These are phyloP conservation scores for Pampusana beccarii DNA, from an alignment of 2,113 vertebrate species.

Conservation along the genomic window DNA sequence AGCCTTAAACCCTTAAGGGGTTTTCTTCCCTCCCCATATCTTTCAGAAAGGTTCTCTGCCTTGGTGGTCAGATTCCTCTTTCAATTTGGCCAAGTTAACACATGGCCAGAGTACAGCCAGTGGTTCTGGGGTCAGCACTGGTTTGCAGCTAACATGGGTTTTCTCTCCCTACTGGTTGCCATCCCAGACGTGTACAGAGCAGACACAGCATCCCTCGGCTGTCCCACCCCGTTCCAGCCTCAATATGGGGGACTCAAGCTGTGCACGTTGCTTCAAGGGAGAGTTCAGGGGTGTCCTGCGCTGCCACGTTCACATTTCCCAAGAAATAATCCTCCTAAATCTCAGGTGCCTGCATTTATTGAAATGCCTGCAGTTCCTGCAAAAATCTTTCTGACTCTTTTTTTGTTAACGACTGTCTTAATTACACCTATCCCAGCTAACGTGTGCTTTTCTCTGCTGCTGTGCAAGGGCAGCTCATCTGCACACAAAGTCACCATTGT, in stretches of 20 bases:
- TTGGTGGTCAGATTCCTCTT: background rate
- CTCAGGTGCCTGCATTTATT: background rate
- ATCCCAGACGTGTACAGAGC: background rate
- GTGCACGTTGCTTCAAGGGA: background rate
- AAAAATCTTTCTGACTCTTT: background rate
- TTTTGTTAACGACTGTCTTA: background rate
- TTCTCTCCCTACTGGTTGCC: background rate
- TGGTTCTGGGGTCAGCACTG: background rate
- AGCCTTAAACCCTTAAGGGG: background rate
- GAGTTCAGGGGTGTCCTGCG: background rate
- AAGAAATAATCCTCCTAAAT: background rate
- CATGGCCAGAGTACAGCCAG: background rate
- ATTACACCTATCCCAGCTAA: background rate
- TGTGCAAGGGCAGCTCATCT: conserved; percentile 4
- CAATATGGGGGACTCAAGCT: fast-evolving
- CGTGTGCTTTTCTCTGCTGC: background rate
- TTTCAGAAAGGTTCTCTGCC: background rate
- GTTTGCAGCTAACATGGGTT: background rate
- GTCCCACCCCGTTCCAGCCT: background rate
- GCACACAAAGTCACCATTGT: conserved; percentile 58
- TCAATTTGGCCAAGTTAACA: background rate
- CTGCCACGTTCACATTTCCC: background rate
- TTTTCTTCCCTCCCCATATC: background rate
- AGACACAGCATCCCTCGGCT: background rate
- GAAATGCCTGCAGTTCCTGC: background rate